A percentile compares a stretch with the other conserved stretches of the same genome.
These are phyloP conservation scores for Hystrix brachyura DNA, from an alignment of 2,113 vertebrate genomes.

Conservation along the genomic window DNA sequence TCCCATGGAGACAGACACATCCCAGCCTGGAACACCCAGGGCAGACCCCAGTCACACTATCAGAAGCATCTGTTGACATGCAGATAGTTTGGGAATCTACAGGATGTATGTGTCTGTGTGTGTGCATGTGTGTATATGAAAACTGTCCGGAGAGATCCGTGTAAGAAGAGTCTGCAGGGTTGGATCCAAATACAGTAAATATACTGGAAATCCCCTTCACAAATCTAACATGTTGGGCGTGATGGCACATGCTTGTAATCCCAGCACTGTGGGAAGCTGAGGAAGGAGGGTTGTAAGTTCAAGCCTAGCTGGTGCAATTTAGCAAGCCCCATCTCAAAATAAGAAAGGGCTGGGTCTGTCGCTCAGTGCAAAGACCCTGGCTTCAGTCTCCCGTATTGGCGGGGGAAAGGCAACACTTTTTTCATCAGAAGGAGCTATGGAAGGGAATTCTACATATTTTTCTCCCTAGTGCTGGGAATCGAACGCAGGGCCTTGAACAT, in stretches of 20 bases:
- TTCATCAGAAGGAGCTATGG: not conserved
- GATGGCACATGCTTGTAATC: not conserved
- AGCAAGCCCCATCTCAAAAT: not conserved
- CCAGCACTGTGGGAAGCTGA: not conserved
- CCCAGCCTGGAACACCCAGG: slow-evolving; percentile 80
- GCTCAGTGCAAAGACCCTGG: not conserved
- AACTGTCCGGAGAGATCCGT: not conserved
- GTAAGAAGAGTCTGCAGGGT: not conserved
- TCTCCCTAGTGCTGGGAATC: not conserved
- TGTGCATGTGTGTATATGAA: not conserved
- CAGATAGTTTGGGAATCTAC: slow-evolving; percentile 82
- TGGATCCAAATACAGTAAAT: not conserved
- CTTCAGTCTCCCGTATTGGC: not conserved
- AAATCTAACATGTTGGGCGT: not conserved
- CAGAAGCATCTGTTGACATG: slow-evolving; percentile 84
- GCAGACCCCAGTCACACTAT: slow-evolving; percentile 73
- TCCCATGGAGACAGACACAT: slow-evolving; percentile 85
- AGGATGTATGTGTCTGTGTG: not conserved
- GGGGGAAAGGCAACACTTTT: too few species aligned
- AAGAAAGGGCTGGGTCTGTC: not conserved
- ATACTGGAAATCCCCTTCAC: not conserved
- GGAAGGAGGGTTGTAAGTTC: not conserved
- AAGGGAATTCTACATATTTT: not conserved
- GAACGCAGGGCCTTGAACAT: not conserved
- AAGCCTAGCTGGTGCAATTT: not conserved